A percentile compares a stretch with the other conserved stretches of the same genome.
These are phyloP conservation scores for Nephrotoma guestfalica DNA, from an alignment of 2,888 invertebrate genomes.

Conservation along the genomic window DNA sequence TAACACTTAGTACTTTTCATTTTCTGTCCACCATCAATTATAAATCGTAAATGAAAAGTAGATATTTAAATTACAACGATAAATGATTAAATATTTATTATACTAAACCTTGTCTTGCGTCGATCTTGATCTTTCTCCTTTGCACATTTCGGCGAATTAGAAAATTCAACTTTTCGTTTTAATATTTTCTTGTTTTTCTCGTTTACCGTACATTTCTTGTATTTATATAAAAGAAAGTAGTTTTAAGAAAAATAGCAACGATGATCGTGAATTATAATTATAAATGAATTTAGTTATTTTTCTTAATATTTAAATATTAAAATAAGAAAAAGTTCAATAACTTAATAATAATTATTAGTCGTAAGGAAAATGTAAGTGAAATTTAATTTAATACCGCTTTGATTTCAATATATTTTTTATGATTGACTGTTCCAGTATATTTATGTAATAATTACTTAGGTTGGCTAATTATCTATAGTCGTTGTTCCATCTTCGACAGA, in stretches of 20 bases:
- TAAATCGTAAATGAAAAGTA: neutral
- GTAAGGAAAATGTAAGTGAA: neutral
- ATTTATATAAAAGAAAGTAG: neutral
- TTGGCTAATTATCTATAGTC: neutral
- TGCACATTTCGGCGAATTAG: neutral
- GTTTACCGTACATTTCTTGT: neutral
- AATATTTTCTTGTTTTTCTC: neutral
- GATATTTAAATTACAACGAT: neutral
- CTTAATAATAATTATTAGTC: neutral
- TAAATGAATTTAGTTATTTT: neutral
- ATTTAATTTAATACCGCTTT: neutral
- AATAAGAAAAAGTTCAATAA: neutral
- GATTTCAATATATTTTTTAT: neutral
- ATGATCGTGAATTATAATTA: neutral
- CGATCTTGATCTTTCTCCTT: neutral
- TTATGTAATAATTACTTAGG: neutral
- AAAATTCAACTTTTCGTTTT: neutral
- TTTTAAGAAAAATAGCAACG: neutral
- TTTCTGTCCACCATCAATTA: neutral
- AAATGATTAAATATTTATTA: neutral
- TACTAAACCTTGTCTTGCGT: neutral
- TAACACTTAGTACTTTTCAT: neutral
- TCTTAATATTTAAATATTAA: neutral
- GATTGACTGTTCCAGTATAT: neutral
- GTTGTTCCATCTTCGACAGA: neutral